phyloP scores from a whole-genome alignment of 1,140 invertebrate genomes.

The Polyergus mexicanus region DNA sequence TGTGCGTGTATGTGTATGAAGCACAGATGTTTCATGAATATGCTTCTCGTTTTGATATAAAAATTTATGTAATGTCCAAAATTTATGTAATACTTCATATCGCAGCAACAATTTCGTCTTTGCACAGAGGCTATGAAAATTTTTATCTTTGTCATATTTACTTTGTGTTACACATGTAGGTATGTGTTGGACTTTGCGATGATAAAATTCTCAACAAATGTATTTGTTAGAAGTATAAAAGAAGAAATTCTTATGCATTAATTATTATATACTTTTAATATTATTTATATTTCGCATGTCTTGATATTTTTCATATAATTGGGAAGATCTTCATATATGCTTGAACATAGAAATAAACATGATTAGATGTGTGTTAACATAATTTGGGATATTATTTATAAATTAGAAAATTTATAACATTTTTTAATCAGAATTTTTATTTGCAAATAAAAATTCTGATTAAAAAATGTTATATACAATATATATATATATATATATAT shows the following conservation, averaged over 20 bases:
- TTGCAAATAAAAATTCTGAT: too few relatives aligned
- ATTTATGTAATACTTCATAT: conserved; percentile 24
- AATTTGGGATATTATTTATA: not conserved
- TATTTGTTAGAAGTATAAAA: not conserved
- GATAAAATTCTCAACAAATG: not conserved
- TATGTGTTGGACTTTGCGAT: conserved; percentile 29
- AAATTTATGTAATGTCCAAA: not conserved
- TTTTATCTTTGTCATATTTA: not conserved
- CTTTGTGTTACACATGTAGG: not conserved
- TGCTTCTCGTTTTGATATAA: not conserved
- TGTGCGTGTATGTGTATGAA: not conserved
- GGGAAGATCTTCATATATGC: not conserved
- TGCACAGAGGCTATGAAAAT: not conserved
- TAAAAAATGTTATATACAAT: not conserved
- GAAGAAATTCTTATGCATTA: not conserved
- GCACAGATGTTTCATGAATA: not conserved
- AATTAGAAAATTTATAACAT: conserved; percentile 9
- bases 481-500: too few relatives aligned
- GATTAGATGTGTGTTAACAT: not conserved
- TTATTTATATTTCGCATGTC: not conserved
- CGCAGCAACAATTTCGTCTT: not conserved
- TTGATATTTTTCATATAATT: conserved; percentile 1
- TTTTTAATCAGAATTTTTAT: conserved; percentile 40
- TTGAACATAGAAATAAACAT: not conserved
- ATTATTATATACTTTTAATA: conserved; percentile 23